Evolutionary conservation across 2,113 vertebrate genomes (phyloP).

Genomic region (Cyphomyrus plagiostoma): DNA sequence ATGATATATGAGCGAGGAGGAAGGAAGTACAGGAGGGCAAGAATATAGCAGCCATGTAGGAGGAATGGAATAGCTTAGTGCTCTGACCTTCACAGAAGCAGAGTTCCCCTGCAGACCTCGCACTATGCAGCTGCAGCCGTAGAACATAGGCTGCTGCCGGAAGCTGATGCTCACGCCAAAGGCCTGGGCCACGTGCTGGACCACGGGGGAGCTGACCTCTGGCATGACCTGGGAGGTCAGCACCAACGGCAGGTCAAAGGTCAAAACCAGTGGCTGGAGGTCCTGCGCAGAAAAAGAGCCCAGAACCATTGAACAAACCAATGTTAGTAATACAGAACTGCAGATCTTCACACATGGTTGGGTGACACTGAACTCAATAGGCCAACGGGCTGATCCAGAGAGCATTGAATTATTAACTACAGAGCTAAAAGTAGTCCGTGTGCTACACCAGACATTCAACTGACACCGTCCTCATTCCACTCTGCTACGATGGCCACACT

Average conservation of each 20-base stretch:
- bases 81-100: conserved; percentile 55
- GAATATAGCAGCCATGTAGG: background rate
- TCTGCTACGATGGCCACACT: background rate
- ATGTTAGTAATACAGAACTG: background rate
- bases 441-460: background rate
- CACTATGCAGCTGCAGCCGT: conserved; percentile 56
- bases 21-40: background rate
- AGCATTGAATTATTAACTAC: background rate
- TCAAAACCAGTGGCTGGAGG: conserved; percentile 63
- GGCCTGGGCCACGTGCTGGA: conserved; percentile 64
- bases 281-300: conserved; percentile 45
- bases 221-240: conserved; percentile 54
- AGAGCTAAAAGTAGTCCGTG: background rate
- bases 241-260: conserved; percentile 64
- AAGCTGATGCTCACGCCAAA: conserved; percentile 63
- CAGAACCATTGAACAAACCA: background rate
- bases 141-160: conserved; percentile 56
- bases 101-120: conserved; percentile 62
- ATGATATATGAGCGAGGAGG: background rate
- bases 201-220: conserved; percentile 59
- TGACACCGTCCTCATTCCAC: background rate
- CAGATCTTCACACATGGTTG: background rate
- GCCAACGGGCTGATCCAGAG: background rate
- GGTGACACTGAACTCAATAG: background rate
- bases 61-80: background rate